Evolutionary conservation across 2,888 invertebrate genomes (phyloP).

Genomic region (Machimus rusticus): DNA sequence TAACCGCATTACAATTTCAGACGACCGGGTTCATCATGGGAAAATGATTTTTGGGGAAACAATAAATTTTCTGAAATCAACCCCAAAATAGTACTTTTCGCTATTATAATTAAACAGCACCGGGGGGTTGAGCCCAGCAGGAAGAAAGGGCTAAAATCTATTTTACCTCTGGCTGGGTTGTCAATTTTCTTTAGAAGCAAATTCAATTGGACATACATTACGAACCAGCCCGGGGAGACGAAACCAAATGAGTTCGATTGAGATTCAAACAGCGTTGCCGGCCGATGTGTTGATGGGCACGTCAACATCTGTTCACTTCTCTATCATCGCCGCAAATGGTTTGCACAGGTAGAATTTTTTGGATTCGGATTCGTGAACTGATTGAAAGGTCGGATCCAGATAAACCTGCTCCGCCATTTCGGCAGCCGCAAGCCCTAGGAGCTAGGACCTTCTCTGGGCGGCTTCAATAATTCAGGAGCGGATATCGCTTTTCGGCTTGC

Average conservation of each 20-base stretch:
- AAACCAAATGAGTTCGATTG: conserved; percentile 6
- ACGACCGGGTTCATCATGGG: not conserved
- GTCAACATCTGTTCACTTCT: conserved; percentile 25
- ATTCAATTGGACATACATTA: not conserved
- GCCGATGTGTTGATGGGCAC: conserved; percentile 26
- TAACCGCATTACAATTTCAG: not conserved
- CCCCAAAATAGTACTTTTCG: not conserved
- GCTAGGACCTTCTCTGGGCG: not conserved
- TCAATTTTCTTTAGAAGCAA: not conserved
- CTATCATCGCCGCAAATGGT: conserved; percentile 11
- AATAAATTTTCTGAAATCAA: not conserved
- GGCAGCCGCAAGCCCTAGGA: not conserved
- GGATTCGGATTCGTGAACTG: conserved; percentile 11
- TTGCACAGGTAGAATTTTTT: conserved; percentile 21
- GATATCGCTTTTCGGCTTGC: not conserved
- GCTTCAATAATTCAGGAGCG: conserved; percentile 15
- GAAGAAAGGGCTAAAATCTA: not conserved
- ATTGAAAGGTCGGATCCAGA: conserved; percentile 18
- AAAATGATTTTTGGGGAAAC: not conserved
- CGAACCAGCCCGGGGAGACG: not conserved
- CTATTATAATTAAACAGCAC: not conserved
- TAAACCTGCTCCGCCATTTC: conserved; percentile 4
- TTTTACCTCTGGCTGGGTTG: not conserved
- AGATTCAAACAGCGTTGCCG: conserved; percentile 6
- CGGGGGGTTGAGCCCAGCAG: not conserved